phyloP scores from a whole-genome alignment of 1,140 invertebrate species.

The Lasioglossum albipes region DNA sequence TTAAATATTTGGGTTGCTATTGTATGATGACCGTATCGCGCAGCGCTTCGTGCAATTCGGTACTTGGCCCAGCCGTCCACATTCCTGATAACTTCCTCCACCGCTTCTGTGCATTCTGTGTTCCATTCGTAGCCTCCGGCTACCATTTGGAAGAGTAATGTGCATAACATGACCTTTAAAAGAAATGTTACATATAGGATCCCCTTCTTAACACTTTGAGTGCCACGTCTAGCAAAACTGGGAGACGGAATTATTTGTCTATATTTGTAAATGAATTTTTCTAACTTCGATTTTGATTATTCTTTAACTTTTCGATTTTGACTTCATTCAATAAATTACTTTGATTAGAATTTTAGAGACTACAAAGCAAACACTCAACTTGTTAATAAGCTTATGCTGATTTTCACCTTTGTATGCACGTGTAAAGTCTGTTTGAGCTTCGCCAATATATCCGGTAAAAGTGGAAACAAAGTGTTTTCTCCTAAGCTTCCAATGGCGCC shows the following conservation, averaged over 20 bases:
- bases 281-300: too few relatives aligned
- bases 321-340: too few relatives aligned
- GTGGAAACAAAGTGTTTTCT: conserved; percentile 81
- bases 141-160: conserved; percentile 90
- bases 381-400: background rate
- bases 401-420: conserved; percentile 73
- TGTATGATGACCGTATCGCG: conserved; percentile 90
- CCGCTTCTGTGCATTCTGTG: conserved; percentile 79
- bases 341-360: too few relatives aligned
- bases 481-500: conserved; percentile 87
- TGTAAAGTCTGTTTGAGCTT: conserved; percentile 78
- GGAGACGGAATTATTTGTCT: too few relatives aligned
- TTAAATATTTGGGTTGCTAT: conserved; percentile 86
- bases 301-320: too few relatives aligned
- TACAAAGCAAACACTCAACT: too few relatives aligned
- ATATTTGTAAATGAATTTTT: too few relatives aligned
- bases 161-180: conserved; percentile 85
- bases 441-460: conserved; percentile 82
- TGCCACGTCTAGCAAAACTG: too few relatives aligned
- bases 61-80: conserved; percentile 92
- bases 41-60: conserved; percentile 91
- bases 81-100: conserved; percentile 82
- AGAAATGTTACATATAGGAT: conserved; percentile 2
- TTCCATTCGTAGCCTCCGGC: conserved; percentile 84
- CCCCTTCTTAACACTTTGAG: too few relatives aligned